Conservation (phyloP, 2,797 vertebrate species). For the Huso huso region DNA sequence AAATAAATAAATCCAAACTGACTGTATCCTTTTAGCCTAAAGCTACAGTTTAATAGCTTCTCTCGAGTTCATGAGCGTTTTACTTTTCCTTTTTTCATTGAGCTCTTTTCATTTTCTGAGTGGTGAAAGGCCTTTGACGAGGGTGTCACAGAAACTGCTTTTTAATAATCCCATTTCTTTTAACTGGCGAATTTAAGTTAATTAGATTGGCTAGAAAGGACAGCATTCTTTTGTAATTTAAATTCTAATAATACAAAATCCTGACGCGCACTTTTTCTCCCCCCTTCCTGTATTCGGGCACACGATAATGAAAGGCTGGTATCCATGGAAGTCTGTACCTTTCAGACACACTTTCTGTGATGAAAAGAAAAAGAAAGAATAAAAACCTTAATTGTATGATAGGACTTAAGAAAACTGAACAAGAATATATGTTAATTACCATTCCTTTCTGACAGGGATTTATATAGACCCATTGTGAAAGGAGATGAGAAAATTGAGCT, state of each 20-base stretch:
- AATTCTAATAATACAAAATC: slow-evolving; percentile 39
- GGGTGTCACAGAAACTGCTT: slow-evolving; percentile 61
- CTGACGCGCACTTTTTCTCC: slow-evolving; percentile 19
- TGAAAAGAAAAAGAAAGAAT: neutral
- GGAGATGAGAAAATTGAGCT: slow-evolving; percentile 1
- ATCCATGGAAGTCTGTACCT: slow-evolving; percentile 11
- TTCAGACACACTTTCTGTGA: slow-evolving; percentile 8
- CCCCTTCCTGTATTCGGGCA: slow-evolving; percentile 12
- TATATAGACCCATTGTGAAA: neutral
- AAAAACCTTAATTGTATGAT: slow-evolving; percentile 13
- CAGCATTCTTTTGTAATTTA: slow-evolving; percentile 76
- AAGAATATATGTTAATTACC: slow-evolving; percentile 16
- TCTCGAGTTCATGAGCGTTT: slow-evolving; percentile 64
- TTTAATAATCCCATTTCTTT: slow-evolving; percentile 72
- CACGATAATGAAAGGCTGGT: slow-evolving; percentile 21
- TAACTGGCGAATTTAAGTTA: slow-evolving; percentile 65
- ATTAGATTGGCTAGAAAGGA: slow-evolving; percentile 70
- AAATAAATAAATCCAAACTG: slow-evolving; percentile 51
- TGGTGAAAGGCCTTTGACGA: slow-evolving; percentile 60
- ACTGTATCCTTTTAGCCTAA: slow-evolving; percentile 58
- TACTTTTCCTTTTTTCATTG: slow-evolving; percentile 35
- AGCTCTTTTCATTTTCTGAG: slow-evolving; percentile 30
- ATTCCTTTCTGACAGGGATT: slow-evolving; percentile 2
- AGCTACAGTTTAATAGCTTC: slow-evolving; percentile 69
- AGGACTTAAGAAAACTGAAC: neutral